Conservation (phyloP, 2,113 vertebrate genomes). For the Sebastes fasciatus region DNA sequence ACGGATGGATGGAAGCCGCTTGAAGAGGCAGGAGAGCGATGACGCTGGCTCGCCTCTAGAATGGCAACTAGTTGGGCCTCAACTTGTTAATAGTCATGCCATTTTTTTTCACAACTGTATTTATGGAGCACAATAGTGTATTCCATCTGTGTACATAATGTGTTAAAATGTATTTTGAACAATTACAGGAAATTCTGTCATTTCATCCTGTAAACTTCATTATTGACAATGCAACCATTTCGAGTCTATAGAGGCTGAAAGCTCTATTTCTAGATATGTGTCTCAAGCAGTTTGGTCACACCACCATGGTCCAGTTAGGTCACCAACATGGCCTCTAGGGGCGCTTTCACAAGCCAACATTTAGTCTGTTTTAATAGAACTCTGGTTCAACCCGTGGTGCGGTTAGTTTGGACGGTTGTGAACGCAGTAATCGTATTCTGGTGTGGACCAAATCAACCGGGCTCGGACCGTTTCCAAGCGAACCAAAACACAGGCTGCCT, state of each 20-base stretch:
- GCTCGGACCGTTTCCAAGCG: no score
- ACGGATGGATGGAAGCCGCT: conserved; percentile 61
- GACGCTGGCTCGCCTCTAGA: conserved; percentile 9
- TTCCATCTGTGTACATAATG: background rate
- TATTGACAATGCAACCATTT: background rate
- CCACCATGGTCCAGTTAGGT: background rate
- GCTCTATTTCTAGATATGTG: background rate
- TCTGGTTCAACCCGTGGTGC: no score
- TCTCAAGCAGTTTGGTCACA: background rate
- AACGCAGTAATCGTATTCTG: no score
- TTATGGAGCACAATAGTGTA: background rate
- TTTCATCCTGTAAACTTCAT: background rate
- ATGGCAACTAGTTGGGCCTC: background rate
- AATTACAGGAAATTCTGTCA: background rate
- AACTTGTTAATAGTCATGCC: background rate
- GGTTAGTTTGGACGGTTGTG: no score
- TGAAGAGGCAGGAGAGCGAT: conserved; percentile 16
- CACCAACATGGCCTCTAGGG: no score
- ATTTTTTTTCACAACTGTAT: conserved; percentile 12
- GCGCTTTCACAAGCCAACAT: no score
- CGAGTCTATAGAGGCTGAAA: background rate
- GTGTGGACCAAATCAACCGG: no score
- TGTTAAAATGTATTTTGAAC: background rate
- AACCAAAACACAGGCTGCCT: no score
- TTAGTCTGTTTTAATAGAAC: no score